Conservation (phyloP, 1,140 invertebrate genomes). For the Ditylenchus dipsaci region DNA sequence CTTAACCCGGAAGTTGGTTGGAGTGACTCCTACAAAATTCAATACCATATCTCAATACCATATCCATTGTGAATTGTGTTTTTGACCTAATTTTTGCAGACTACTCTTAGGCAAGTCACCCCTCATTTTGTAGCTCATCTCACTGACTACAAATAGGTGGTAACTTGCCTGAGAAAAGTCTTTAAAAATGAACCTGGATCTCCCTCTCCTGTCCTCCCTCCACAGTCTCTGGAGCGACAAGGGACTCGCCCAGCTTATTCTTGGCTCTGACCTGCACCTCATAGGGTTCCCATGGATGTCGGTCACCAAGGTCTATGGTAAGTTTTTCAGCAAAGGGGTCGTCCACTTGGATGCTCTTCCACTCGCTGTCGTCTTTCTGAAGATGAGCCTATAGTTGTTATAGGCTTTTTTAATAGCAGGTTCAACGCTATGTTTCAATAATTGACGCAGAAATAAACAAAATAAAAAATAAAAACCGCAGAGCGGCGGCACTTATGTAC, state of each 20-base stretch:
- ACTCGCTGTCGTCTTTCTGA: constrained; percentile 26
- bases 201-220: constrained; percentile 65
- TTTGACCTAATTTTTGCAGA: too few species aligned
- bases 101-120: too few species aligned
- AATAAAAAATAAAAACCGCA: neutral
- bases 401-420: too few species aligned
- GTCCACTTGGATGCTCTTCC: constrained; percentile 43
- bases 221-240: constrained; percentile 76
- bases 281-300: constrained; percentile 48
- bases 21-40: constrained; percentile 25
- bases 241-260: constrained; percentile 81
- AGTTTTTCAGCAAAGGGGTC: constrained; percentile 49
- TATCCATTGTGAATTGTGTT: too few species aligned
- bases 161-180: too few species aligned
- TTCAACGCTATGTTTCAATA: neutral
- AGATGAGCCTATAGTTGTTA: too few species aligned
- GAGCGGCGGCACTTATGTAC: too few species aligned
- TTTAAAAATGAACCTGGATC: constrained; percentile 27
- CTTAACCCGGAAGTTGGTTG: constrained; percentile 43
- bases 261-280: constrained; percentile 66
- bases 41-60: too few species aligned
- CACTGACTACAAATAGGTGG: too few species aligned
- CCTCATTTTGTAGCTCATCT: too few species aligned
- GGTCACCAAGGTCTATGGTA: constrained; percentile 50
- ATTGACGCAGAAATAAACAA: neutral